Percentiles rank a stretch among this genome's conserved stretches.
phyloP scores from a whole-genome alignment of 2,113 vertebrate genomes.

The Tragelaphus scriptus region DNA sequence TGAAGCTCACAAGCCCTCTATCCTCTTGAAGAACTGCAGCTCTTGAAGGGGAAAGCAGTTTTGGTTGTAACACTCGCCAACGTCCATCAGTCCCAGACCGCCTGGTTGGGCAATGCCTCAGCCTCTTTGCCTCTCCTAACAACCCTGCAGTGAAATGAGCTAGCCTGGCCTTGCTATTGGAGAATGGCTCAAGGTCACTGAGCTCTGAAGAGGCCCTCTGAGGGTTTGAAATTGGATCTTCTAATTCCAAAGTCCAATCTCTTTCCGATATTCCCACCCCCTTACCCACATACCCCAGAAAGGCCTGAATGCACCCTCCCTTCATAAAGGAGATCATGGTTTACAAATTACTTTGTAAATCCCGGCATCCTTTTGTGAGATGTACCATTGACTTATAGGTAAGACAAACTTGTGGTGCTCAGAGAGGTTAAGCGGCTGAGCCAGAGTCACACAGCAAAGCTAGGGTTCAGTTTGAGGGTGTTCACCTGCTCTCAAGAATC shows the following conservation, averaged over 20 bases:
- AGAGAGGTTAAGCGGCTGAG: not conserved
- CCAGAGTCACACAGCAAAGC: not conserved
- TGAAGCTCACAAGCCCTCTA: not conserved
- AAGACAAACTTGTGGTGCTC: not conserved
- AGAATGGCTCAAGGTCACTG: not conserved
- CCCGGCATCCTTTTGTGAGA: not conserved
- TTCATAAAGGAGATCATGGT: not conserved
- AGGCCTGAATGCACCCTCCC: not conserved
- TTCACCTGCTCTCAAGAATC: not conserved
- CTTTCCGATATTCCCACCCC: rapidly evolving
- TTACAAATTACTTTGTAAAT: not conserved
- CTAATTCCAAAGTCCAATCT: not conserved
- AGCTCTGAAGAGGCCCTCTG: not conserved
- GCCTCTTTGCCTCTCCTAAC: not conserved
- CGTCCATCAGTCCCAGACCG: rapidly evolving
- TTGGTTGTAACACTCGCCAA: too few species aligned
- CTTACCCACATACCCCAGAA: not conserved
- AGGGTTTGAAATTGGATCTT: not conserved
- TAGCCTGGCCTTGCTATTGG: not conserved
- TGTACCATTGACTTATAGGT: not conserved
- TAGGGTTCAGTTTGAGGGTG: not conserved
- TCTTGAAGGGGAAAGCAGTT: not conserved
- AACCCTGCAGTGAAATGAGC: not conserved
- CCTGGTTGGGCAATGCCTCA: not conserved
- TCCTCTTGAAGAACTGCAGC: not conserved